Conservation (phyloP, 30 jellyfish, hydroid and myxozoan genomes). For the Aurelia sp. region DNA sequence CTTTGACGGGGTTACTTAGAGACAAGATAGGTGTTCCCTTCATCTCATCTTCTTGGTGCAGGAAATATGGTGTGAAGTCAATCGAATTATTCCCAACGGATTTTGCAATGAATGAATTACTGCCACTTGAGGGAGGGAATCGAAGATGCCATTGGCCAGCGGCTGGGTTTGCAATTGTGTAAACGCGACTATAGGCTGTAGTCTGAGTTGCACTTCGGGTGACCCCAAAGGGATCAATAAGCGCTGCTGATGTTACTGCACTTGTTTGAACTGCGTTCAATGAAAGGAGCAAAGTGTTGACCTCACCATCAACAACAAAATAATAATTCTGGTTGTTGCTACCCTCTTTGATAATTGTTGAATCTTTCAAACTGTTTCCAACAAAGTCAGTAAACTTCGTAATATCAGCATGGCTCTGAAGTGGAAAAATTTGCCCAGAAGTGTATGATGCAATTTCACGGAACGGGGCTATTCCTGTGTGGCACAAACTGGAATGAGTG, state of each 20-base stretch:
- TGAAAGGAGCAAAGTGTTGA: conserved; percentile 25
- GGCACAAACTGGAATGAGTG: conserved; percentile 11
- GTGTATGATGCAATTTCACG: conserved; percentile 79
- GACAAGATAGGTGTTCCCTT: conserved; percentile 36
- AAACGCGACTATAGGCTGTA: conserved; percentile 23
- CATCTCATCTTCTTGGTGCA: conserved; percentile 40
- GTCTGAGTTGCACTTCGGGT: not conserved
- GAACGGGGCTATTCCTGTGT: conserved; percentile 24
- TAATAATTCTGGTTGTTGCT: conserved; percentile 20
- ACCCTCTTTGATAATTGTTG: conserved; percentile 65
- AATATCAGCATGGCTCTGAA: conserved; percentile 30
- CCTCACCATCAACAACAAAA: conserved; percentile 34
- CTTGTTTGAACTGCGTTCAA: conserved; percentile 26
- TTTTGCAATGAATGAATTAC: conserved; percentile 31
- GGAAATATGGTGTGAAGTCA: conserved; percentile 48
- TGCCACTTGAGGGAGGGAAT: conserved; percentile 41
- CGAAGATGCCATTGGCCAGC: conserved; percentile 63
- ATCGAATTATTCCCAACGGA: conserved; percentile 47
- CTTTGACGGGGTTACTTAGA: conserved; percentile 15
- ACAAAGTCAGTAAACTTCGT: conserved; percentile 59
- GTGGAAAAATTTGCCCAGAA: conserved; percentile 79
- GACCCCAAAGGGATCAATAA: conserved; percentile 60
- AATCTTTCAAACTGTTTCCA: conserved; percentile 46
- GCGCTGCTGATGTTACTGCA: conserved; percentile 31
- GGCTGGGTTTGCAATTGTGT: conserved; percentile 34